phyloP scores from a whole-genome alignment of 1,140 invertebrate genomes.

The Antheraea mylitta region DNA sequence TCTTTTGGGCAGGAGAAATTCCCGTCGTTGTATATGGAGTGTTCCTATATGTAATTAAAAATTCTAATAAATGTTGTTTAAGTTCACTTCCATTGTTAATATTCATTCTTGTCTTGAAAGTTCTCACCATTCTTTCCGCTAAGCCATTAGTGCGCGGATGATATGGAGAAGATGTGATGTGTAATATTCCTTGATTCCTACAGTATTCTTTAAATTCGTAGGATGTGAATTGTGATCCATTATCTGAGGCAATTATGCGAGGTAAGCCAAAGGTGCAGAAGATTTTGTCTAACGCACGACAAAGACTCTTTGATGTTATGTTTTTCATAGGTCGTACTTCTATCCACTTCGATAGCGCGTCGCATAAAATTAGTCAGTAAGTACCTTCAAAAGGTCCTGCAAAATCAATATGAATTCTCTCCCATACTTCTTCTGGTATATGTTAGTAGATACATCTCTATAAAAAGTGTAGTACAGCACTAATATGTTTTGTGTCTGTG shows the following conservation, averaged over 20 bases:
- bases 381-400: conserved; percentile 4
- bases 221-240: conserved; percentile 13
- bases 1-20: too few relatives aligned
- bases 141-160: too few relatives aligned
- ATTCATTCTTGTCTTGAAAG: too few relatives aligned
- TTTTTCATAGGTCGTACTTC: conserved; percentile 11
- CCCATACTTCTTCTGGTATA: conserved; percentile 1
- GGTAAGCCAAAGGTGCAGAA: conserved; percentile 14
- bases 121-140: too few relatives aligned
- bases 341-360: conserved; percentile 13
- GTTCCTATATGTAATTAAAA: too few relatives aligned
- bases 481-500: too few relatives aligned
- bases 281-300: not conserved
- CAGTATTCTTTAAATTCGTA: conserved; percentile 12
- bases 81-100: too few relatives aligned
- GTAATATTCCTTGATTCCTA: conserved; percentile 4
- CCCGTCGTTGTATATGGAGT: too few relatives aligned
- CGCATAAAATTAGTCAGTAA: conserved; percentile 7
- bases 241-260: conserved; percentile 4
- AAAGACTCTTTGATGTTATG: not conserved
- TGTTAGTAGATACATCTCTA: too few relatives aligned
- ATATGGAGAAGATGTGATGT: conserved; percentile 13
- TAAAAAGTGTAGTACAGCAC: too few relatives aligned
- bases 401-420: conserved; percentile 14
- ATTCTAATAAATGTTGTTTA: too few relatives aligned